Conservation (phyloP, 2,113 vertebrate species). For the Aythya baeri region DNA sequence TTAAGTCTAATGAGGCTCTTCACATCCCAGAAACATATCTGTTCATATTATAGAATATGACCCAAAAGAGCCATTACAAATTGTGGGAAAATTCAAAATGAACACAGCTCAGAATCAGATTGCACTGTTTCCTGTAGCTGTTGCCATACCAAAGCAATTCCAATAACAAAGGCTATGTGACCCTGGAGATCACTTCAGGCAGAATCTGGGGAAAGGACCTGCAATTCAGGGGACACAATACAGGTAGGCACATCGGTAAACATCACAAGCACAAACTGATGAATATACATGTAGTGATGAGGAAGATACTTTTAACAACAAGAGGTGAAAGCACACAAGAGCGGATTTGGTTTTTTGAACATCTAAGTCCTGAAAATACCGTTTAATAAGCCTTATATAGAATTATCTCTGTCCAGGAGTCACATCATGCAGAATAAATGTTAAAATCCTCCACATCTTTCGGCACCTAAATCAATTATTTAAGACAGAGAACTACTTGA, state of each 20-base stretch:
- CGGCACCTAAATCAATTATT: not conserved
- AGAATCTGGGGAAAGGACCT: not conserved
- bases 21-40: not conserved
- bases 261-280: not conserved
- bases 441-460: not conserved
- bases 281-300: not conserved
- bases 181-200: not conserved
- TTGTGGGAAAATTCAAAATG: not conserved
- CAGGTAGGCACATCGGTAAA: not conserved
- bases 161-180: not conserved
- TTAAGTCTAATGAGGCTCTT: not conserved
- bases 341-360: not conserved
- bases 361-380: not conserved
- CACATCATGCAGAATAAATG: not conserved
- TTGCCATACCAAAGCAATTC: not conserved
- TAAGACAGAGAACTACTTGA: slow-evolving; percentile 1
- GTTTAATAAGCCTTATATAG: not conserved
- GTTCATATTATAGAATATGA: not conserved
- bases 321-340: not conserved
- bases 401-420: not conserved
- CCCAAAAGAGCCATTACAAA: not conserved
- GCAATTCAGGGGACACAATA: not conserved
- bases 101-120: not conserved
- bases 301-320: not conserved
- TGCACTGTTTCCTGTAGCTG: not conserved